Percentiles rank a stretch among this genome's conserved stretches.
These are phyloP conservation scores for Caloenas nicobarica DNA, from an alignment of 2,113 vertebrate genomes.

Conservation along the genomic window DNA sequence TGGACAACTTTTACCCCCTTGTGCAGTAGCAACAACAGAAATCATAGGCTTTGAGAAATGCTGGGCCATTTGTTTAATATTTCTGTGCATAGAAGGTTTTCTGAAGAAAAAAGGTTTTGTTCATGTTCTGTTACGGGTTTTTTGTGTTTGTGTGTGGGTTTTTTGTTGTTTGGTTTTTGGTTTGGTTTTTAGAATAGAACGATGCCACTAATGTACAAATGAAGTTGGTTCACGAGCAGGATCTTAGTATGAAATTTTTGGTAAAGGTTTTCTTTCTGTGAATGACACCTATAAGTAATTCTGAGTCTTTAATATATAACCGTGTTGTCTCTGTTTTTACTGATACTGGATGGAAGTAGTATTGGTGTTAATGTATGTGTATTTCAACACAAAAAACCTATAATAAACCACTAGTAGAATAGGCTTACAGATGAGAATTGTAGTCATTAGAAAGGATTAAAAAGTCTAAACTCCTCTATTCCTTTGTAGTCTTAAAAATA, in stretches of 20 bases:
- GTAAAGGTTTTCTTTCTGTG: background rate
- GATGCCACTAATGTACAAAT: background rate
- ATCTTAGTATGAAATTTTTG: background rate
- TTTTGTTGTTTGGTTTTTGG: too few species aligned
- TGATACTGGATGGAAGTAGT: background rate
- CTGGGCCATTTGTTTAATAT: background rate
- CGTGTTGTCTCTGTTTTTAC: background rate
- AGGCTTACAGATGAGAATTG: background rate
- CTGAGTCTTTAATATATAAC: background rate
- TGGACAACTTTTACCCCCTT: background rate
- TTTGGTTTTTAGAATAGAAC: background rate
- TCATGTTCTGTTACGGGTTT: background rate
- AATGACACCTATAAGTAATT: fast-evolving
- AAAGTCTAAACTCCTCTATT: background rate
- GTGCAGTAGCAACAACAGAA: background rate
- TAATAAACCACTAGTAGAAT: background rate
- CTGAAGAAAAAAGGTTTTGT: background rate
- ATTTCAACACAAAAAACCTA: background rate
- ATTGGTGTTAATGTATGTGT: background rate
- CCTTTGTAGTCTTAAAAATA: background rate
- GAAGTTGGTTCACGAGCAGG: background rate
- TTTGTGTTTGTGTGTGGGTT: background rate
- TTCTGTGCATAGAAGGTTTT: fast-evolving
- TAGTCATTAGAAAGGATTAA: background rate
- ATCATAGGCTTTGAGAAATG: background rate